phyloP scores from a whole-genome alignment of 1,140 invertebrate species.

The Sipha flava region DNA sequence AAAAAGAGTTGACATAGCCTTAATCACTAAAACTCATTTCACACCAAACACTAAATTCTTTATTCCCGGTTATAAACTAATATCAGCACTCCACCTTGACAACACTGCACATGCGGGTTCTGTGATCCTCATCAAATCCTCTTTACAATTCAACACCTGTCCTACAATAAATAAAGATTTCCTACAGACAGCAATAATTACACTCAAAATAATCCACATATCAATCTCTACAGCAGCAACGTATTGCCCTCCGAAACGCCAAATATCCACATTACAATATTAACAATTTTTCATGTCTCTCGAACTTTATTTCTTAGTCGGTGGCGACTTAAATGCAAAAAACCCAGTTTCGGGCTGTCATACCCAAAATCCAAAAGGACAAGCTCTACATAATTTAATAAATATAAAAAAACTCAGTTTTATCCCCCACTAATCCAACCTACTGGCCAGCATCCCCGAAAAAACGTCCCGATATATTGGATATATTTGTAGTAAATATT shows the following conservation, averaged over 20 bases:
- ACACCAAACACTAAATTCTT: not conserved
- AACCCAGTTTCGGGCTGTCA: not conserved
- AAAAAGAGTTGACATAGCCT: not conserved
- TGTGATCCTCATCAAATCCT: not conserved
- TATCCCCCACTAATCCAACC: not conserved
- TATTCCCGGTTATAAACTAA: not conserved
- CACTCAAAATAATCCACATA: not conserved
- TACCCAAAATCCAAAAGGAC: not conserved
- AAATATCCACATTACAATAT: not conserved
- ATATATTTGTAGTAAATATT: not conserved
- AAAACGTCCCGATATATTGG: not conserved
- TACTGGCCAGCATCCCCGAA: not conserved
- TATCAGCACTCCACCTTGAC: not conserved
- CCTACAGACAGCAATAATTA: not conserved
- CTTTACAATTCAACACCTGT: not conserved
- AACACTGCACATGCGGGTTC: not conserved
- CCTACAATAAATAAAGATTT: not conserved
- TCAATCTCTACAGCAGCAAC: too few relatives aligned
- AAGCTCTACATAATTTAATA: not conserved
- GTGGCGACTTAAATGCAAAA: not conserved
- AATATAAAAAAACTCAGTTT: not conserved
- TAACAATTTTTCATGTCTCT: not conserved
- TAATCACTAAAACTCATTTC: not conserved
- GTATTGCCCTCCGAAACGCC: too few relatives aligned
- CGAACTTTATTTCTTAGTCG: not conserved